Conservation (phyloP, 2,113 vertebrate species). For the Gasterosteus aculeatus region DNA sequence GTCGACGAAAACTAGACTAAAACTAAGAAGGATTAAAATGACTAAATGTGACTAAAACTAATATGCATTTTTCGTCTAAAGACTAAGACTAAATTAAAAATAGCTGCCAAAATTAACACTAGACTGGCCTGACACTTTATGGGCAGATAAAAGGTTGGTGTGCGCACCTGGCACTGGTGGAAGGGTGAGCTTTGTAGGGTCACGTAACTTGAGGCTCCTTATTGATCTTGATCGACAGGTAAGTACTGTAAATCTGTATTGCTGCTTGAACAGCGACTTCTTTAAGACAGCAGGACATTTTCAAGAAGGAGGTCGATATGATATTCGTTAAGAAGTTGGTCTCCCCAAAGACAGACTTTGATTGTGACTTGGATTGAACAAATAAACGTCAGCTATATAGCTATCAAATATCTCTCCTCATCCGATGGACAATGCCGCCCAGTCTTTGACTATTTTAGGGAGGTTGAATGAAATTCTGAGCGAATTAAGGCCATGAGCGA, state of each 20-base stretch:
- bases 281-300: not conserved
- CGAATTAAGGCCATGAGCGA: slow-evolving; percentile 5
- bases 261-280: not conserved
- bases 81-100: no score
- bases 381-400: not conserved
- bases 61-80: no score
- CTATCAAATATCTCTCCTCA: not conserved
- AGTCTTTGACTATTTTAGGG: not conserved
- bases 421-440: not conserved
- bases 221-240: slow-evolving; percentile 13
- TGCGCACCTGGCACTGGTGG: slow-evolving; percentile 21
- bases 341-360: not conserved
- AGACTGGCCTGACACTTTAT: slow-evolving; percentile 32
- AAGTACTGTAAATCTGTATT: not conserved
- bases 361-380: not conserved
- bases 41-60: no score
- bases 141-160: slow-evolving; percentile 24
- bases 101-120: no score
- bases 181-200: slow-evolving; percentile 23
- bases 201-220: slow-evolving; percentile 10
- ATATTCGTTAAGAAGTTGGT: not conserved
- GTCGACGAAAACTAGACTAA: no score
- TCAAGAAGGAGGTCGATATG: not conserved
- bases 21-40: no score
- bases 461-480: not conserved